Base-by-base conservation (phyloP, 2,888 invertebrate species). In the Rhingia campestris region DNA sequence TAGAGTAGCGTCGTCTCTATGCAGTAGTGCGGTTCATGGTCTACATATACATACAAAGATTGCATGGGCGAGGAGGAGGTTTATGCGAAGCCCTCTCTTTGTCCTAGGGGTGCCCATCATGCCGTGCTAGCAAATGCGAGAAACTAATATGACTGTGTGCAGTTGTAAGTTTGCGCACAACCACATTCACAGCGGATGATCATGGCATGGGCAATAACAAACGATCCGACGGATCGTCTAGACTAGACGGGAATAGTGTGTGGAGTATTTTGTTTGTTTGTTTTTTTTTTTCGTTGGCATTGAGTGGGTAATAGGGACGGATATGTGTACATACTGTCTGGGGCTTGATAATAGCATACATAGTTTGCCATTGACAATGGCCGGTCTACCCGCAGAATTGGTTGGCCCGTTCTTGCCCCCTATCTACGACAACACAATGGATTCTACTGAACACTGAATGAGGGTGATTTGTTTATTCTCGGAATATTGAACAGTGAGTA, bases 331-430 rank as follows among this genome's bases (percentile, higher is more conserved):
- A 14, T 47, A 51, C 51, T 45, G 74, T 84, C 74, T 84, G 82
- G 59, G 63, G 45, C 59, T 70, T 61, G 73, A 39, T 67, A 76
- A 58, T 61, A 58, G 53, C 61, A 67, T 49, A 39, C 56, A 72
- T 47, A 73, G 82, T 73, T 80, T 80, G 74, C 49, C 84, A 84
- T 84, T 84, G 84, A 84, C 84, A 84, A 84, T 84, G 84, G 74
- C 22, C 22, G 22, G 22, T 51, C 79, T 30, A 70, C 84, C 79
- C 80, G 74, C 70, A 80, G 61, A 70, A 66, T 41, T 70, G 70
- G 49, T 79, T 74, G 70, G 59, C 51, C 12, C 41, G 43, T 10
- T 10, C n/a, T 53, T 54, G n/a, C 51, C 66, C 45, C 43, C 61
- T 30, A 22, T 22, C 22, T 32, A 10, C 33, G 45, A 59, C 56